A percentile compares a stretch with the other conserved stretches of the same genome.
phyloP scores from a whole-genome alignment of 2,888 invertebrate species.

The Halictus ligatus region DNA sequence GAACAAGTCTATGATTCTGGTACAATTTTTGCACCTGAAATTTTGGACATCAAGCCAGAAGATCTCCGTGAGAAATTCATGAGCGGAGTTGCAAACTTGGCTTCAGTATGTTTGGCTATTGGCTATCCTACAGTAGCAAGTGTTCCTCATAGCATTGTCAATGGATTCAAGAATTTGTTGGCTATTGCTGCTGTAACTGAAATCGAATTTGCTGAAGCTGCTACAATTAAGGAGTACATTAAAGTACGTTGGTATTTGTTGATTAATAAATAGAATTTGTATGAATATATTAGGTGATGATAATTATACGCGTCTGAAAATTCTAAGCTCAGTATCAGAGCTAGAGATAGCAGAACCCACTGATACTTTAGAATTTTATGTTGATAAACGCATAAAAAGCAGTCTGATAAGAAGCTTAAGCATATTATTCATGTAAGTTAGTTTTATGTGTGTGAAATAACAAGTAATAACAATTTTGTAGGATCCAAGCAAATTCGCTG shows the following conservation, averaged over 20 bases:
- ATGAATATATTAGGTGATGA: constrained; percentile 75
- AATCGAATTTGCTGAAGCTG: constrained; percentile 97
- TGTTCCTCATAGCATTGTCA: constrained; percentile 98
- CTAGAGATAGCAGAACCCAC: constrained; percentile 86
- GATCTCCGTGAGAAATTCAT: constrained; percentile 96
- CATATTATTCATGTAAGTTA: background rate
- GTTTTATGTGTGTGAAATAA: constrained; percentile 13
- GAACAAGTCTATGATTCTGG: constrained; percentile 99
- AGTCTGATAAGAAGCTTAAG: constrained; percentile 72
- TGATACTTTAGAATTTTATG: constrained; percentile 74
- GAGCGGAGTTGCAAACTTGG: constrained; percentile 97
- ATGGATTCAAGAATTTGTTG: constrained; percentile 99
- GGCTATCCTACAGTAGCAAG: constrained; percentile 99
- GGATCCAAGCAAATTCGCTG: constrained; percentile 98
- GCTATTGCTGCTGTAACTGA: constrained; percentile 98
- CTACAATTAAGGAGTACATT: constrained; percentile 95
- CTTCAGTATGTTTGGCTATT: constrained; percentile 95
- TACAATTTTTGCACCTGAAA: constrained; percentile 97
- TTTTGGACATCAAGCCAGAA: constrained; percentile 99
- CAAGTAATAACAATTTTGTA: constrained; percentile 82
- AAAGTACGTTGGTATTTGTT: constrained; percentile 86
- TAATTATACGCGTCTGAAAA: constrained; percentile 73
- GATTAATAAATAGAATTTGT: background rate
- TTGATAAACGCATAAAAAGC: constrained; percentile 73
- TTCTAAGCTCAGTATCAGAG: constrained; percentile 77